Base-by-base conservation (phyloP, 2,888 invertebrate genomes). In the Nymphalis polychloros region DNA sequence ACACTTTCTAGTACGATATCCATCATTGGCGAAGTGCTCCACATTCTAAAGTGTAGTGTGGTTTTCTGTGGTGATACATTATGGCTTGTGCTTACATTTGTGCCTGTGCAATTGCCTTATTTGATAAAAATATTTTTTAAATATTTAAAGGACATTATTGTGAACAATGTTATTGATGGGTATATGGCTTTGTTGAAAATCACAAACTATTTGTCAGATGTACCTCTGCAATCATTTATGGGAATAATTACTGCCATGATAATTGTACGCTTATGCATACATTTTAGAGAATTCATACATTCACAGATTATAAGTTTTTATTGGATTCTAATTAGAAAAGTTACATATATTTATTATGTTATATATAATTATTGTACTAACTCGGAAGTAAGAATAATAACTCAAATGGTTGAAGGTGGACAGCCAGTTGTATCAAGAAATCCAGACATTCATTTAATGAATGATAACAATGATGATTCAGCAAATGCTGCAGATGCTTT, bases 201-300 rank as follows among this genome's bases (percentile, higher is more conserved):
- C 67, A 90, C 90, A 13, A 89, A 91, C 76, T 92, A 87, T 78
- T 79, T 92, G 67, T 88, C 90, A 60, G 92, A 92, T 85, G 90
- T 92, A 78, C 92, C 92, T 79, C 83, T 92, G 67, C 84, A 92
- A 75, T 91, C 92, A 52, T 89, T 92, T 73, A 77, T 89, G 74
- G 92, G 92, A 48, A 85, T 92, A 63, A 80, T 86, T 69, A 83
- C 84, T 81, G 81, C 87, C 63, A 86, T 92, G 67, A 76, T 90
- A 57, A 83, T 89, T 74, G 80, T 85, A 13, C 79, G 91, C 23
- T 78, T 88, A 41, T 84, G 79, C 79, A 77, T 92, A 63, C 83
- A 89, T 79, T 92, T 84, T 77, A 84, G 82, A 77, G 80, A 82
- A 71, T 73, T 73, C 55, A 85, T 92, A 78, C 72, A 81, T 50